Percentiles rank a stretch among this genome's conserved stretches.
Evolutionary conservation across 2,888 invertebrate species (phyloP).

Genomic region (Stomorhina lunata): DNA sequence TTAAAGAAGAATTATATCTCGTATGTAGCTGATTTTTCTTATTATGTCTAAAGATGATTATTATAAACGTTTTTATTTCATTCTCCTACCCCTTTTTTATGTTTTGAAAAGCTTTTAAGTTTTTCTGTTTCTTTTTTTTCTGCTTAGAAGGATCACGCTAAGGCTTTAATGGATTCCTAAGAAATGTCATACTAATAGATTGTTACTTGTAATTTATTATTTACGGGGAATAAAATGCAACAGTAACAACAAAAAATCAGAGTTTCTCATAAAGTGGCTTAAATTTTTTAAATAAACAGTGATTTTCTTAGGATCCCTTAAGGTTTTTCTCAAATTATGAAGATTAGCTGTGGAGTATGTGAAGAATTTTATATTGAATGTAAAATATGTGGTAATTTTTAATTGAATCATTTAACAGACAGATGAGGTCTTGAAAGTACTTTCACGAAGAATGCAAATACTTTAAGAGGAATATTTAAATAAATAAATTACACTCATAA

Average conservation of each 20-base stretch:
- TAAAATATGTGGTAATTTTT: constrained; percentile 3
- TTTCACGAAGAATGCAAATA: too few species aligned
- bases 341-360: not conserved
- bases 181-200: constrained; percentile 53
- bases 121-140: not conserved
- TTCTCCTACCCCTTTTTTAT: not conserved
- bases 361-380: not conserved
- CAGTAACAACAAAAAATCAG: not conserved
- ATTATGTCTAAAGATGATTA: too few species aligned
- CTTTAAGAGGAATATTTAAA: too few species aligned
- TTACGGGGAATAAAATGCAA: constrained; percentile 32
- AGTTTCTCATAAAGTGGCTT: constrained; percentile 13
- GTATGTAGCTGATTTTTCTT: not conserved
- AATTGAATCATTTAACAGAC: constrained; percentile 10
- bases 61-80: not conserved
- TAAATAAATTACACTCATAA: too few species aligned
- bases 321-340: not conserved
- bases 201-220: constrained; percentile 51
- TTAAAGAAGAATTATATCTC: constrained; percentile 26
- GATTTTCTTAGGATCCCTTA: not conserved
- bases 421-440: too few species aligned
- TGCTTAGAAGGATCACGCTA: constrained; percentile 21
- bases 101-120: too few species aligned
- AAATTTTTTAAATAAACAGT: constrained; percentile 10
- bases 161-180: constrained; percentile 56